These are phyloP conservation scores for Podarcis cretensis DNA, from an alignment of 2,113 vertebrate species.

Conservation along the genomic window DNA sequence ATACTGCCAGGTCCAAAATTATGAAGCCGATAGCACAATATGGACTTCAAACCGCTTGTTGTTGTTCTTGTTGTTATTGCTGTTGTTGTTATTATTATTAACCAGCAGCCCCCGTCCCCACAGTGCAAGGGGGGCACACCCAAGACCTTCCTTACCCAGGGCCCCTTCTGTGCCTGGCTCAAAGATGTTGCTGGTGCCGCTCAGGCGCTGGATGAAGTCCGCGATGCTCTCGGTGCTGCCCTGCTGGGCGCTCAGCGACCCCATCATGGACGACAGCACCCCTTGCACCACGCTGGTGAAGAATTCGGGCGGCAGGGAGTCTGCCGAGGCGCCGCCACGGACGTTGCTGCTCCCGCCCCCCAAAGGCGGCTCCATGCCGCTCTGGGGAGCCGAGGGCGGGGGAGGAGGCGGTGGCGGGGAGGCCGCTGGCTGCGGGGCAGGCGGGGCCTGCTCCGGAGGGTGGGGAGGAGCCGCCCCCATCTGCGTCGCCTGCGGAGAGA, in stretches of 20 bases:
- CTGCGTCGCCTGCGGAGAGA: conserved; percentile 60
- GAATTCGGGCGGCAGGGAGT: conserved; percentile 82
- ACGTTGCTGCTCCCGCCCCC: conserved; percentile 53
- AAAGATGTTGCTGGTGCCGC: conserved; percentile 89
- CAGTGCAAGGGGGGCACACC: too few relatives aligned
- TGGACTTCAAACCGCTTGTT: too few relatives aligned
- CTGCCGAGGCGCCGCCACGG: conserved; percentile 64
- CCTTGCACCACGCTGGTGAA: conserved; percentile 91
- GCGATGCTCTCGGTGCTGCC: conserved; percentile 91
- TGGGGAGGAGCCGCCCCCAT: conserved; percentile 43
- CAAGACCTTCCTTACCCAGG: conserved; percentile 66
- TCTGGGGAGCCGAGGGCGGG: conserved; percentile 40
- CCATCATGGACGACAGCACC: conserved; percentile 89
- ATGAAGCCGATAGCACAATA: too few relatives aligned
- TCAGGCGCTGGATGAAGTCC: conserved; percentile 91
- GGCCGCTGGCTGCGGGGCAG: background rate
- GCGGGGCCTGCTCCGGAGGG: conserved; percentile 24
- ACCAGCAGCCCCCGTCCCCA: too few relatives aligned
- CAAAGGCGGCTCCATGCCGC: conserved; percentile 40
- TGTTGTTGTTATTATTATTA: too few relatives aligned
- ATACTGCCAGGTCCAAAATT: too few relatives aligned
- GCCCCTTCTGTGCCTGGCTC: conserved; percentile 85
- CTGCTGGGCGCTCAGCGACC: conserved; percentile 87
- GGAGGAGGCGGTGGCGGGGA: conserved; percentile 44
- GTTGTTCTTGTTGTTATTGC: too few relatives aligned